A percentile compares a stretch with the other conserved stretches of the same genome.
Conservation (phyloP, 2,113 vertebrate species). For the Dissostichus mawsoni region DNA sequence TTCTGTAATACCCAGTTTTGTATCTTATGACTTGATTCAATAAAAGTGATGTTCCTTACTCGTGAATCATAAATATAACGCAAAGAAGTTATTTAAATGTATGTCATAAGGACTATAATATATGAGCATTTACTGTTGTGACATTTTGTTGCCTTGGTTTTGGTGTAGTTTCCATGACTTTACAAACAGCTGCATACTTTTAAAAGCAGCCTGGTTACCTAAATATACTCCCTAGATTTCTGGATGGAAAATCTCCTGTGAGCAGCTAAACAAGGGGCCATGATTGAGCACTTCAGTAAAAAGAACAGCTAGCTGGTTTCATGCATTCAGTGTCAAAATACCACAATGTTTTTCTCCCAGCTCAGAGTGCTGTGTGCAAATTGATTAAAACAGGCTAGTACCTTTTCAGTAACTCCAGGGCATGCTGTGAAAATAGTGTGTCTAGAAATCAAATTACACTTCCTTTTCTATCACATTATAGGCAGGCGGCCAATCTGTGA, state of each 20-base stretch:
- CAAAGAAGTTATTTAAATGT: not conserved
- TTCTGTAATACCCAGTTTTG: not conserved
- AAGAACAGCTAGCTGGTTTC: conserved; percentile 19
- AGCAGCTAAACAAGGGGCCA: conserved; percentile 25
- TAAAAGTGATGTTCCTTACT: not conserved
- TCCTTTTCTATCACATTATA: conserved; percentile 7
- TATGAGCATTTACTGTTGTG: not conserved
- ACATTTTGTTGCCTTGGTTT: conserved; percentile 51
- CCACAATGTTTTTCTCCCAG: conserved; percentile 9
- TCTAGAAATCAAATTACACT: conserved; percentile 36
- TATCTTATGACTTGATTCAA: not conserved
- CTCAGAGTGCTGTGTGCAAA: conserved; percentile 3
- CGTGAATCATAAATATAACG: not conserved
- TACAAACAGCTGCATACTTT: conserved; percentile 44
- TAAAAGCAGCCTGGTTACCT: conserved; percentile 36
- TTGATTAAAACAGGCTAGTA: conserved; percentile 20
- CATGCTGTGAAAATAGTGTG: conserved; percentile 22
- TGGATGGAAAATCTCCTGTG: conserved; percentile 52
- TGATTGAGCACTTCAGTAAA: conserved; percentile 23
- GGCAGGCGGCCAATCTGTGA: conserved; percentile 22
- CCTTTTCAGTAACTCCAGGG: conserved; percentile 24
- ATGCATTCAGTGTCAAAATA: conserved; percentile 38
- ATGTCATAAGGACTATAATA: not conserved
- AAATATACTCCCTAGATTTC: conserved; percentile 42
- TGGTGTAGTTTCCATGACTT: conserved; percentile 67